These are phyloP conservation scores for Hypena proboscidalis DNA, from an alignment of 2,888 invertebrate genomes.

Conservation along the genomic window DNA sequence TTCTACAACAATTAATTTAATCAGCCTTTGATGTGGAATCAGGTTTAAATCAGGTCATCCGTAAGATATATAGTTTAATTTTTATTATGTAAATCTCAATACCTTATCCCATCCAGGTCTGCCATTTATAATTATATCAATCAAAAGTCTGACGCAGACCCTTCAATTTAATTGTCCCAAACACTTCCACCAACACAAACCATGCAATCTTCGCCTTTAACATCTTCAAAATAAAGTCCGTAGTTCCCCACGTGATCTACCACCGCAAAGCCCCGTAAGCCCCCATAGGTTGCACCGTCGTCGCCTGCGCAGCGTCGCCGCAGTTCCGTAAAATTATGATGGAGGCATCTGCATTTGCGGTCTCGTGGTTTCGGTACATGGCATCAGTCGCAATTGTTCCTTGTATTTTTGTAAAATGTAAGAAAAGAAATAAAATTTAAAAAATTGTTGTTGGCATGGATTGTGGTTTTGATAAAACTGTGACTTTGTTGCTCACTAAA, in stretches of 20 bases:
- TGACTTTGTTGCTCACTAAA: too few species aligned
- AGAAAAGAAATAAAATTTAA: constrained; percentile 4
- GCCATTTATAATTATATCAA: too few species aligned
- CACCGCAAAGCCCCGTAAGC: constrained; percentile 32
- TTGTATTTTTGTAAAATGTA: constrained; percentile 1
- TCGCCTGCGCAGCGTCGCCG: constrained; percentile 33
- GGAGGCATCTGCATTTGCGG: constrained; percentile 58
- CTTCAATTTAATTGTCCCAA: background rate
- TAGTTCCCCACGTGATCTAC: constrained; percentile 2
- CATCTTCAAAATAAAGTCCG: constrained; percentile 5
- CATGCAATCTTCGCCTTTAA: constrained; percentile 3
- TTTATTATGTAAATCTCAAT: too few species aligned
- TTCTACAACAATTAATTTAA: too few species aligned
- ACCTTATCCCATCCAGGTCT: too few species aligned
- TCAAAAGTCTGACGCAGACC: background rate
- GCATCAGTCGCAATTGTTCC: background rate
- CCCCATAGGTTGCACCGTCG: constrained; percentile 18
- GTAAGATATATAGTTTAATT: too few species aligned
- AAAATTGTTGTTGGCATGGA: constrained; percentile 2
- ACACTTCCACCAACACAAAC: too few species aligned
- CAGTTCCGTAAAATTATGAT: constrained; percentile 49
- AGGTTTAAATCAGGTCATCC: too few species aligned
- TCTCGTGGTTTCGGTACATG: constrained; percentile 40
- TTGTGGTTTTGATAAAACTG: background rate
- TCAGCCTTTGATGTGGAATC: too few species aligned